Conservation (phyloP, 2,113 vertebrate species). For the Jaculus jaculus region DNA sequence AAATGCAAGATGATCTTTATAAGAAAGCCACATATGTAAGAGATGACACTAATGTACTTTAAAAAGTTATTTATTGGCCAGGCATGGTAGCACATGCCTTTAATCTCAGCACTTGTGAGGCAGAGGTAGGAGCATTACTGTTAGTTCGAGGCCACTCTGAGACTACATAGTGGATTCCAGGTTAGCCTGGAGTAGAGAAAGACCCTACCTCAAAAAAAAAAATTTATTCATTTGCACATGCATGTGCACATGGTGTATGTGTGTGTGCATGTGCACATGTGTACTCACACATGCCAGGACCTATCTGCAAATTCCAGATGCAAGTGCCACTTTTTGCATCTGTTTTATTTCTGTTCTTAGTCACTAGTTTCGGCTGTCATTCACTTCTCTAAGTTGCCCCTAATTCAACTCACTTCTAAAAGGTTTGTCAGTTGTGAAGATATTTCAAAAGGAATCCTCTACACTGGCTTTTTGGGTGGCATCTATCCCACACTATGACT, state of each 20-base stretch:
- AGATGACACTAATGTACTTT: background rate
- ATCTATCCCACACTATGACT: fast-evolving
- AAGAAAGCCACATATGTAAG: background rate
- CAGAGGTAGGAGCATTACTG: too few species aligned
- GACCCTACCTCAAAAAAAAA: too few species aligned
- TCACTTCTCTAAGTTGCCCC: background rate
- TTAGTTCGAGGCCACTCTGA: too few species aligned
- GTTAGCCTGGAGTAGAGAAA: too few species aligned
- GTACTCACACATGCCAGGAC: too few species aligned
- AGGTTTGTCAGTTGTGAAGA: background rate
- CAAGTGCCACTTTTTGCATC: background rate
- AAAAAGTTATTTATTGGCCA: background rate
- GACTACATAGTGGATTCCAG: too few species aligned
- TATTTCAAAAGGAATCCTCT: background rate
- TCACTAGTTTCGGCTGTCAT: background rate
- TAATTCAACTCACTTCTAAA: background rate
- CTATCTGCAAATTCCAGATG: too few species aligned
- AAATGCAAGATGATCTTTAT: background rate
- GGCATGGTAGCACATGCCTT: too few species aligned
- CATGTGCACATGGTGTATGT: too few species aligned
- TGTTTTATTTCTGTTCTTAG: background rate
- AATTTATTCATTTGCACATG: too few species aligned
- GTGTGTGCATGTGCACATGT: too few species aligned
- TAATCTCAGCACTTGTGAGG: too few species aligned
- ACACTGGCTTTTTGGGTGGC: background rate